Evolutionary conservation across 1,140 invertebrate genomes (phyloP).

Genomic region (Magallana angulata): DNA sequence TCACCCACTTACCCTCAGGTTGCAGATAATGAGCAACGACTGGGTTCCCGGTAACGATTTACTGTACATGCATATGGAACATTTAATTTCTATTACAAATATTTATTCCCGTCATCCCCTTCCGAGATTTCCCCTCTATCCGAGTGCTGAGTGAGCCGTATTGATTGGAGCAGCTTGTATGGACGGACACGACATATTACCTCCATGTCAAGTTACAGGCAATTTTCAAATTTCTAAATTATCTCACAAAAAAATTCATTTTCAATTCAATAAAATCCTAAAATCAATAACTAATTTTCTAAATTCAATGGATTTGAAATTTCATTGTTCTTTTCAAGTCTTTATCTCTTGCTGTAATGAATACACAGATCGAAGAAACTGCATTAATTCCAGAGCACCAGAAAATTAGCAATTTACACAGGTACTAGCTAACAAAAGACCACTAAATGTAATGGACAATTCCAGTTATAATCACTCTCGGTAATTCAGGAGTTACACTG

Average conservation of each 20-base stretch:
- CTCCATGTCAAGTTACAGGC: background rate
- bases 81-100: conserved; percentile 22
- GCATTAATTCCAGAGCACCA: no score
- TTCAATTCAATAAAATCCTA: background rate
- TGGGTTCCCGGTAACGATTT: background rate
- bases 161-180: conserved; percentile 21
- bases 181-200: background rate
- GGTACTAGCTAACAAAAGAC: background rate
- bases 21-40: background rate
- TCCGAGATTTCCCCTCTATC: background rate
- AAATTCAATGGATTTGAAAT: background rate
- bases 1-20: background rate
- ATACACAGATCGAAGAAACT: no score
- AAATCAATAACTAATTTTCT: conserved; percentile 25
- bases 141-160: background rate
- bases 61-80: background rate
- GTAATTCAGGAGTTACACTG: no score
- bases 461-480: no score
- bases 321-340: background rate
- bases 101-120: background rate
- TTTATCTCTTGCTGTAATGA: no score
- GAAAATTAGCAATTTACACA: background rate
- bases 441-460: background rate
- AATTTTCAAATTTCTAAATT: conserved; percentile 5
- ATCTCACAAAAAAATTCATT: background rate